phyloP scores from a whole-genome alignment of 2,888 invertebrate genomes.

The Linnaemya tessellans region DNA sequence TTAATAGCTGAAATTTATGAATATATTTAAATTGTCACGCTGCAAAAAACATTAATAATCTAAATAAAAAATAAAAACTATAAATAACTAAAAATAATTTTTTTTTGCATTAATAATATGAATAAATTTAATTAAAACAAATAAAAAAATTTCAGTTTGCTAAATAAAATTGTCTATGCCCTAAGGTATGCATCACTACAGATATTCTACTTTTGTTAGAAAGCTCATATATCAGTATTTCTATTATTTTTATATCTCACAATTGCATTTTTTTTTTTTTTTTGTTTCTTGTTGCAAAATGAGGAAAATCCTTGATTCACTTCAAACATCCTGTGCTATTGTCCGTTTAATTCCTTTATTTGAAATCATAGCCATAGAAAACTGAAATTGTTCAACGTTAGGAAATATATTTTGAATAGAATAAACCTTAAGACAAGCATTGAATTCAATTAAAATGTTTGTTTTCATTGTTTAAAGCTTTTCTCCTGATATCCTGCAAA shows the following conservation, averaged over 20 bases:
- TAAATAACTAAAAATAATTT: too few relatives aligned
- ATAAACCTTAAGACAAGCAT: constrained; percentile 11
- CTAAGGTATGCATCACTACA: constrained; percentile 22
- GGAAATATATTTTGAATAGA: not conserved
- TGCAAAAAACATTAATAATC: not conserved
- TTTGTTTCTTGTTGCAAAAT: not conserved
- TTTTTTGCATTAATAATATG: too few relatives aligned
- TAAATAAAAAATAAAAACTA: too few relatives aligned
- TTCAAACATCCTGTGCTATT: constrained; percentile 49
- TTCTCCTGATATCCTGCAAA: constrained; percentile 11
- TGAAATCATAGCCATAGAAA: constrained; percentile 49
- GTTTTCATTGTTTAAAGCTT: not conserved
- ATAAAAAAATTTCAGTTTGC: not conserved
- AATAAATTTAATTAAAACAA: not conserved
- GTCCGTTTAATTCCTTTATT: constrained; percentile 48
- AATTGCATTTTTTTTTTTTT: constrained; percentile 23
- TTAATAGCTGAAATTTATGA: not conserved
- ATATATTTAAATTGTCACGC: not conserved
- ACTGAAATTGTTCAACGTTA: not conserved
- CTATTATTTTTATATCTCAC: constrained; percentile 20
- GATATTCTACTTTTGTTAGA: not conserved
- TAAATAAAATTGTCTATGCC: not conserved
- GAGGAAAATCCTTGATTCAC: constrained; percentile 47
- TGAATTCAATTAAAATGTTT: constrained; percentile 41
- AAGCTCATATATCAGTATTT: constrained; percentile 4